Base-by-base conservation (phyloP, 2,797 vertebrate genomes). In the Eulemur coronatus region DNA sequence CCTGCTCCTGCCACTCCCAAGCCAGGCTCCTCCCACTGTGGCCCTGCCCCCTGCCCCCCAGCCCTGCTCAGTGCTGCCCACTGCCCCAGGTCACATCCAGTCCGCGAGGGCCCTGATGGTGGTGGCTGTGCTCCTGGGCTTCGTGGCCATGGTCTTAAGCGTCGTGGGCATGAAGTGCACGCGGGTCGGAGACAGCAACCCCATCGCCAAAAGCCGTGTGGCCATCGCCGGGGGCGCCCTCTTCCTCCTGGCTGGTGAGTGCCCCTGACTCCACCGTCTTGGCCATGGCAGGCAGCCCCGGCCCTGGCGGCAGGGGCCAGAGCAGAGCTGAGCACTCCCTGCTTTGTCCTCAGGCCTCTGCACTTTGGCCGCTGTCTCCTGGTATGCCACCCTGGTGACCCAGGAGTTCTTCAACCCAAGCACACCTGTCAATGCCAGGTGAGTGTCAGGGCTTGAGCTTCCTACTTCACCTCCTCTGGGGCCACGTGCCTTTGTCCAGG, bases 121-220 rank as follows among this genome's bases (percentile, higher is more conserved):
- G 72, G 98, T 99, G 87, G 99, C 99, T 0, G 99, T 99, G 30
- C 99, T 99, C 96, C 98, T 99, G 99, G 99, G 99, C 55, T 99
- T 99, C 50, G 99, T 99, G 7, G 99, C 98, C 81, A 99, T 99
- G 97, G 99, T 99, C 2, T 98, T 99, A 97, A 99, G 99, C 0
- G 99, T 99, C 38, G 98, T 99, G 91, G 99, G 99, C 95, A 99
- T 99, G 99, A 99, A 99, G 96, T 99, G 99, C 98, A 99, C 99
- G 4, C 99, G 99, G 92, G 99, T 99, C 1, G 99, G 99, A 3
- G 99, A 99, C 92, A 99, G 99, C 95, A 99, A 99, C 98, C 99
- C 99, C 0, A 75, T 98, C 5, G 99, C 99, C 95, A 99, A 99
- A 98, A 98, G 98, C 97, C 99, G 99, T 93, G 99, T 99, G 0